phyloP scores from a whole-genome alignment of 30 jellyfish, hydroid and myxozoan genomes.

The Turritopsis dohrnii region DNA sequence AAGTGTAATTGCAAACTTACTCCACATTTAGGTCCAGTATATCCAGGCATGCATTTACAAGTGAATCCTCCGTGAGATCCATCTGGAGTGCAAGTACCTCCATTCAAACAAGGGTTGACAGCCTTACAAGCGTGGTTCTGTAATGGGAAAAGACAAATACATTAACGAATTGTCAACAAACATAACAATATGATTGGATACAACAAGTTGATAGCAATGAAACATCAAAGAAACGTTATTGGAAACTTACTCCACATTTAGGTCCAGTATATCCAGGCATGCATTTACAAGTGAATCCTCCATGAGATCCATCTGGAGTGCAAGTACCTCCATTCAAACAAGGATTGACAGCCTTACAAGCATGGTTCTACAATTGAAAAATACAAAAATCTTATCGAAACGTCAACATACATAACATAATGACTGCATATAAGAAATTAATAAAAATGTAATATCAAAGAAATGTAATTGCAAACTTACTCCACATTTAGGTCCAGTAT shows the following conservation, averaged over 20 bases:
- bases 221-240: background rate
- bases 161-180: background rate
- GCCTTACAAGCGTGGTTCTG: background rate
- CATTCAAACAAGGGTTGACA: background rate
- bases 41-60: background rate
- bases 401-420: background rate
- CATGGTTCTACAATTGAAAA: constrained; percentile 8
- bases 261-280: constrained; percentile 23
- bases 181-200: background rate
- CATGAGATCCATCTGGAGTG: constrained; percentile 41
- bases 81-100: background rate
- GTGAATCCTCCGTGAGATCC: background rate
- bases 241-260: background rate
- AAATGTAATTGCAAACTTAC: background rate
- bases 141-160: background rate
- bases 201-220: background rate
- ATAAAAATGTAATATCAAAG: no score
- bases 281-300: constrained; percentile 23
- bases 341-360: constrained; percentile 44
- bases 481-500: background rate
- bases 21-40: background rate
- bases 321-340: constrained; percentile 82
- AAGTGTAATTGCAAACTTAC: background rate
- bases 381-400: no score
- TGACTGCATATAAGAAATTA: no score